phyloP scores from a whole-genome alignment of 1,140 invertebrate genomes.

The Procambarus virginalis region DNA sequence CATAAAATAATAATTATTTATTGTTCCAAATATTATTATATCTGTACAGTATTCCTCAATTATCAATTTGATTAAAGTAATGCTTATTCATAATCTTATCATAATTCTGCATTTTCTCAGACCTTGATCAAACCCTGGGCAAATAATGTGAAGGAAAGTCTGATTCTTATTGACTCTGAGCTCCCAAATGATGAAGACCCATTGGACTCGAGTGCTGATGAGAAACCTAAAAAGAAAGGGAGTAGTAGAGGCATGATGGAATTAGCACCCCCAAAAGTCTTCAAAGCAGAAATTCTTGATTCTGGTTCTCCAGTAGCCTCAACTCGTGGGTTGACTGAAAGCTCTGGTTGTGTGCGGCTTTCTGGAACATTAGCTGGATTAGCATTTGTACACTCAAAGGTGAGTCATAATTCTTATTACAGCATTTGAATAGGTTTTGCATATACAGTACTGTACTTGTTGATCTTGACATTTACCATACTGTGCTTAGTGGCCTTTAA shows the following conservation, averaged over 20 bases:
- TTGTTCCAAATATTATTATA: too few relatives aligned
- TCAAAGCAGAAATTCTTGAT: conserved; percentile 36
- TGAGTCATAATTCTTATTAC: not conserved
- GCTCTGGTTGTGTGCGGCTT: conserved; percentile 27
- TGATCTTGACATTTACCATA: too few relatives aligned
- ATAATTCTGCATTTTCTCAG: conserved; percentile 9
- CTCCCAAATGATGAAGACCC: conserved; percentile 27
- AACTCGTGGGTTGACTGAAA: conserved; percentile 24
- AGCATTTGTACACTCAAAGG: conserved; percentile 48
- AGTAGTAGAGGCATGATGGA: conserved; percentile 34
- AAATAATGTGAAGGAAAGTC: conserved; percentile 35
- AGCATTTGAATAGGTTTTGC: too few relatives aligned
- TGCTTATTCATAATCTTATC: too few relatives aligned
- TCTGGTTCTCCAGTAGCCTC: not conserved
- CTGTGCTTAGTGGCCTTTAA: too few relatives aligned
- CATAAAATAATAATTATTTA: too few relatives aligned
- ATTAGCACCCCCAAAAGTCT: conserved; percentile 24
- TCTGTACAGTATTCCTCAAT: too few relatives aligned
- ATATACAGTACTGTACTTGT: too few relatives aligned
- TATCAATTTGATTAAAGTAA: too few relatives aligned
- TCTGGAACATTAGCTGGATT: conserved; percentile 42
- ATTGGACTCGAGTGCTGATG: conserved; percentile 29
- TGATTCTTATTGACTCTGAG: conserved; percentile 58
- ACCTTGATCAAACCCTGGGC: conserved; percentile 53
- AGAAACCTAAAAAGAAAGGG: conserved; percentile 45